A percentile compares a stretch with the other conserved stretches of the same genome.
Evolutionary conservation across 2,888 invertebrate genomes (phyloP).

Genomic region (Acleris cristana): DNA sequence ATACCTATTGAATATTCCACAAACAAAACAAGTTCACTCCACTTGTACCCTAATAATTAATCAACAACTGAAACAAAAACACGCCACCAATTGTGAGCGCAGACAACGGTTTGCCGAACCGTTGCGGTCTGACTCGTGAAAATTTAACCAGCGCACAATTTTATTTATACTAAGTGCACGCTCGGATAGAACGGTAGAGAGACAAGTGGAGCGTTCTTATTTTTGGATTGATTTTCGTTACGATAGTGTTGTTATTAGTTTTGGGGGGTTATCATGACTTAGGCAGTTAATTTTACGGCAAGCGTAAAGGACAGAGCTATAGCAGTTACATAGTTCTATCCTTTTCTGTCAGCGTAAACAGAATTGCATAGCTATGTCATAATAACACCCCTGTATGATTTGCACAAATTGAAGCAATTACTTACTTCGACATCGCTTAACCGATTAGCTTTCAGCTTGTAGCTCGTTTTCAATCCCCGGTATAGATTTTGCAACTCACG

Average conservation of each 20-base stretch:
- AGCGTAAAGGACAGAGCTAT: too few species aligned
- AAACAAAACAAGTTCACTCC: slow-evolving; percentile 18
- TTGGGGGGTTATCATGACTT: too few species aligned
- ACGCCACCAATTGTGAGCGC: slow-evolving; percentile 24
- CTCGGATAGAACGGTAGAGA: slow-evolving; percentile 37
- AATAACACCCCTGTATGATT: too few species aligned
- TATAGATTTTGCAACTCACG: too few species aligned
- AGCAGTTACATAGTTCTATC: too few species aligned
- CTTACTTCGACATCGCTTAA: too few species aligned
- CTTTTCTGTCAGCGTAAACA: too few species aligned
- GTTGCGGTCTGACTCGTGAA: slow-evolving; percentile 58
- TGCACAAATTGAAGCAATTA: too few species aligned
- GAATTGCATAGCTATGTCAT: too few species aligned
- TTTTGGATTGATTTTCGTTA: slow-evolving; percentile 25
- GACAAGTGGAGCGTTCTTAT: slow-evolving; percentile 20
- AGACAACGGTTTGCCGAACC: slow-evolving; percentile 43
- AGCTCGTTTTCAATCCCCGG: too few species aligned
- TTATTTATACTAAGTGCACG: slow-evolving; percentile 66
- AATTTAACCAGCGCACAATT: slow-evolving; percentile 67
- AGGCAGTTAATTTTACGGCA: too few species aligned
- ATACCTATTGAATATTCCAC: slow-evolving; percentile 13
- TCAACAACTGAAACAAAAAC: slow-evolving; percentile 33
- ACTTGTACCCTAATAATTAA: slow-evolving; percentile 34
- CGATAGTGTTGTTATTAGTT: slow-evolving; percentile 1
- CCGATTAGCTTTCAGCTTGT: too few species aligned